Base-by-base conservation (phyloP, 2,113 vertebrate genomes). In the Scartelaos histophorus region DNA sequence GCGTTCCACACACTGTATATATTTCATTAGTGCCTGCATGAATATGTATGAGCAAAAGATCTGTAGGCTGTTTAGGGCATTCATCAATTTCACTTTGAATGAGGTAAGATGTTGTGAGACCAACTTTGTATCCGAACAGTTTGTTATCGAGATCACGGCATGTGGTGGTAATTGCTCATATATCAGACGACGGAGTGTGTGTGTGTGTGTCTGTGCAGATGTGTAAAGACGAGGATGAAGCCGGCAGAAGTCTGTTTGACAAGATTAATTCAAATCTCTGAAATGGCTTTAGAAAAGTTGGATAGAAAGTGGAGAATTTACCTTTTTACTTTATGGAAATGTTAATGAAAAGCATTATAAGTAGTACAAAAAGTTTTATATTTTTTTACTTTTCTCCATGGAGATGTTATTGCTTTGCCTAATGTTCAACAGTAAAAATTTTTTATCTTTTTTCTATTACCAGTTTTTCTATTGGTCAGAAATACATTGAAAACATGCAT, bases 31-130 rank as follows among this genome's bases (percentile, higher is more conserved):
- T 73, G 7, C 13, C 17, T 29, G 19, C 69, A 82, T 89, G 81
- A 87, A 87, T 83, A 88, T 86, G 84, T 75, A 87, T 82, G 76
- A 77, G 38, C 25, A 35, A 78, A 76, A 69, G 58, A 81, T 82
- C 76, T 85, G 82, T 73, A 75, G 80, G 74, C 72, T 70, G 65
- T 58, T 81, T 49, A 71, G 34, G 54, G n/a, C 82, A 43, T 81
- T 83, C 74, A 79, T 87, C 82, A 83, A 17, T 67, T 76, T 84
- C 67, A 74, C 64, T 71, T 57, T 70, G 77, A 77, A 67, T 68
- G 75, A 82, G 65, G 69, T 81, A 74, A 74, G 78, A 60, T 67
- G 69, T 51, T 83, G 70, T 81, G 76, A 82, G 68, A 87, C 71
- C 70, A 86, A 74, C 70, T 79, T 82, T 79, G 51, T 69, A 75